Base-by-base conservation (phyloP, 2,888 invertebrate genomes). In the Heliconius aoede region DNA sequence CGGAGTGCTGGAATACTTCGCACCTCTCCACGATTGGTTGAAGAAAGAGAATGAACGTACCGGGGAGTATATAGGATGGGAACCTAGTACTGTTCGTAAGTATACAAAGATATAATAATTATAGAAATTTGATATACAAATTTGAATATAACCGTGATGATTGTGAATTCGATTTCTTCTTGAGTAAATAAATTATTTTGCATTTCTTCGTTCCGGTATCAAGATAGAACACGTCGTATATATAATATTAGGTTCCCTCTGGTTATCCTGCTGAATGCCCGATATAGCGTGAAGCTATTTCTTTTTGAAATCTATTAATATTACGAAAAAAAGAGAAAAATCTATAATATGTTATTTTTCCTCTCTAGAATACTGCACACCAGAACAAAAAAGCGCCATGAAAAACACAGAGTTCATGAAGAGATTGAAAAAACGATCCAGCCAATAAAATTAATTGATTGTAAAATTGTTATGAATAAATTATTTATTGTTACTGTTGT, bases 1-100 rank as follows among this genome's bases (percentile, higher is more conserved):
- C 64, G 96, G 96, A 1, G 89, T 97, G 0, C 85, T 97, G 77
- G 96, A 97, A 82, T 97, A 97, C 87, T 97, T 97, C 87, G 92
- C 95, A 76, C 97, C 97, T 0, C 85, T 97, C 7, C 90, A 95
- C 78, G 95, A 96, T 24, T 97, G 97, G 96, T 87, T 97, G 60
- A 92, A 94, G 83, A 87, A 91, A 15, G 96, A 97, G 85, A 97
- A 97, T 83, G 93, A 95, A 80, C 95, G 94, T 78, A 96, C 95
- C 40, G 94, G 94, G 1, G 96, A 95, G 78, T 93, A 85, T 76
- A 91, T 95, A 61, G 96, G 95, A n/a, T 96, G 96, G 96, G 95
- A 95, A 82, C 84, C 91, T 0, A 92, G 93, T 76, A 87, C 84
- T 65, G 89, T 94, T 79, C 88, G 94, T 94, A 80, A 91, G 94